Base-by-base conservation (phyloP, 2,113 vertebrate species). In the Lichenostomus cassidix region DNA sequence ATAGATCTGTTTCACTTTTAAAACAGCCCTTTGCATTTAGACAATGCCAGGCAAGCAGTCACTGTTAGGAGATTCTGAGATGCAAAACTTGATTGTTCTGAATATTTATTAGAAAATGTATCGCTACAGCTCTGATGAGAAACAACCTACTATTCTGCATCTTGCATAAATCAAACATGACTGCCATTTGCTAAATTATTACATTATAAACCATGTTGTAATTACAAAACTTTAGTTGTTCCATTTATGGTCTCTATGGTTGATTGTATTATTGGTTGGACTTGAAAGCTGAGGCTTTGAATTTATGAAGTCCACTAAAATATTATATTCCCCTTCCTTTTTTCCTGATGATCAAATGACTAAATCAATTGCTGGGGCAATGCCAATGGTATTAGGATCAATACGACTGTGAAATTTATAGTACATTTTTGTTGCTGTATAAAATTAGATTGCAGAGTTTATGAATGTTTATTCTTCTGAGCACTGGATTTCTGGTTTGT, bases 291-390 rank as follows among this genome's bases (percentile, higher is more conserved):
- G 93, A 95, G 87, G 83, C 77, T 97, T 96, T 96, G 96, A 96
- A 98, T 98, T 98, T 98, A 98, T 97, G 97, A 97, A 97, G 95
- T 96, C 95, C 93, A 97, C 97, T 98, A 98, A 98, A 98, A 97
- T 97, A 96, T 98, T 98, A 97, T 95, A 95, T 96, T 97, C 94
- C 75, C 22, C 79, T 94, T 96, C 94, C 74, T 52, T 95, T 94
- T 90, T 68, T 92, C 75, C 89, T 97, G 95, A 97, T 97, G 97
- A 98, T 97, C 97, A 96, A 97, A 98, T 98, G 96, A 83, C 97
- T 98, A 97, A 98, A 98, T 98, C 98, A 96, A 98, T 98, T 96
- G 76, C 90, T 97, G 97, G 97, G 94, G 90, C 42, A 84, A 82
- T 97, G 97, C 97, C 98, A 98, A 97, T 97, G 96, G 95, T 96